Base-by-base conservation (phyloP, 2,888 invertebrate genomes). In the Diarsia rubi region DNA sequence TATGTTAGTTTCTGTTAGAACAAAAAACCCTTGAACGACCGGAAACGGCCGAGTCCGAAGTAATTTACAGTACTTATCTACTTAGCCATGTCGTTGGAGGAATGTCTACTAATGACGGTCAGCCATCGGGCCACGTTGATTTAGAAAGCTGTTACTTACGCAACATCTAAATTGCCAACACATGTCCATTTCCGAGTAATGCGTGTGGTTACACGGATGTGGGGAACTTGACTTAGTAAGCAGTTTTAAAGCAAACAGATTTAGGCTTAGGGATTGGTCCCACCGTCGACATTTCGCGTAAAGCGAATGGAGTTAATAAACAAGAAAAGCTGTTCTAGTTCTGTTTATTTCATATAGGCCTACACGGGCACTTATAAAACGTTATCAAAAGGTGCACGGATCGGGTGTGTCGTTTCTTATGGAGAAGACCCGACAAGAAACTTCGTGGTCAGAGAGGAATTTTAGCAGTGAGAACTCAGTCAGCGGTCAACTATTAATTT, bases 61-160 rank as follows among this genome's bases (percentile, higher is more conserved):
- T 49, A 64, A 65, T 80, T 63, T 24, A 37, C 45, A 44, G 57
- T 69, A 80, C 52, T 67, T 79, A 83, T 62, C 57, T 68, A 47
- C 64, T 76, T 67, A 66, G 49, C 19, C 24, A 79, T 79, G 81
- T 76, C 52, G 59, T 76, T 76, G 42, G 24, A 44, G 75, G 68
- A 70, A 81, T 75, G 75, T 72, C 47, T 57, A 11, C 68, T 81
- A 81, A 84, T 71, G 81, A 68, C 63, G 66, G 82, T 71, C 82
- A 82, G 62, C 72, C 72, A 82, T 85, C 59, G 24, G 60, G 31
- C 63, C 73, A 59, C 42, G 82, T 60, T 62, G 82, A 70, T 82
- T 83, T 83, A 83, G 83, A 83, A 83, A 83, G 83, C 85, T 60
- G 67, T 57, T 9, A 66, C 62, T 83, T 86, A 24, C 75, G 63